These are phyloP conservation scores for Neoseiulus cucumeris DNA, from an alignment of 1,140 invertebrate genomes.

Conservation along the genomic window DNA sequence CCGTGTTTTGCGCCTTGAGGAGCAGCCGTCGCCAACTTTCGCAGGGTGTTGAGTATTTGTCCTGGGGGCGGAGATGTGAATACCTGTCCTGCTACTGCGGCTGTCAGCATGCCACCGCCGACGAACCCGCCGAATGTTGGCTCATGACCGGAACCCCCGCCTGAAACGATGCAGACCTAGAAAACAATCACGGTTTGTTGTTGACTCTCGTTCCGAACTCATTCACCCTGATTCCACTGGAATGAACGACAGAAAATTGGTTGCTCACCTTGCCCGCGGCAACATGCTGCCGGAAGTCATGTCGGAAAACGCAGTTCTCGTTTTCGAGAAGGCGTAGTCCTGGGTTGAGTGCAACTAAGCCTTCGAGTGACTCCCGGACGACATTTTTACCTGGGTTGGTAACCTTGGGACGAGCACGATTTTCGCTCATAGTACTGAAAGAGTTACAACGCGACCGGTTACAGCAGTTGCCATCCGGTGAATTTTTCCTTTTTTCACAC, in stretches of 20 bases:
- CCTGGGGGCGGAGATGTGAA: conserved; percentile 55
- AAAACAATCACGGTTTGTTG: no score
- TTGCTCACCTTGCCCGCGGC: conserved; percentile 1
- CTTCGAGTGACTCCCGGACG: neutral
- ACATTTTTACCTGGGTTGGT: conserved; percentile 5
- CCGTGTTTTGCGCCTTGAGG: neutral
- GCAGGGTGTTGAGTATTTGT: conserved; percentile 43
- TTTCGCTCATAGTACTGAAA: no score
- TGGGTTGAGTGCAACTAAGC: neutral
- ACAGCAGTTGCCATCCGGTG: no score
- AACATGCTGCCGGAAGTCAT: conserved; percentile 8
- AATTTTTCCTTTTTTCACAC: no score
- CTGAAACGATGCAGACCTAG: neutral
- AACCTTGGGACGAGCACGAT: neutral
- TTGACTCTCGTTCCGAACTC: no score
- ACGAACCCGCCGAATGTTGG: conserved; percentile 52
- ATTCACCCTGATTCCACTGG: no score
- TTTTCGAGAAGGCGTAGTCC: neutral
- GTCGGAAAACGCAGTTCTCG: neutral
- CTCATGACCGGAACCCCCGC: conserved; percentile 58
- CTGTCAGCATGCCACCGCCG: conserved; percentile 51
- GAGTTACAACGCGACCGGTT: no score
- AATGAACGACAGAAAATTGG: no score
- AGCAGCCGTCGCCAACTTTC: conserved; percentile 31
- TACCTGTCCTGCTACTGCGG: conserved; percentile 47